These are phyloP conservation scores for Darevskia mixta DNA, from an alignment of 2,797 vertebrate genomes.

Conservation along the genomic window DNA sequence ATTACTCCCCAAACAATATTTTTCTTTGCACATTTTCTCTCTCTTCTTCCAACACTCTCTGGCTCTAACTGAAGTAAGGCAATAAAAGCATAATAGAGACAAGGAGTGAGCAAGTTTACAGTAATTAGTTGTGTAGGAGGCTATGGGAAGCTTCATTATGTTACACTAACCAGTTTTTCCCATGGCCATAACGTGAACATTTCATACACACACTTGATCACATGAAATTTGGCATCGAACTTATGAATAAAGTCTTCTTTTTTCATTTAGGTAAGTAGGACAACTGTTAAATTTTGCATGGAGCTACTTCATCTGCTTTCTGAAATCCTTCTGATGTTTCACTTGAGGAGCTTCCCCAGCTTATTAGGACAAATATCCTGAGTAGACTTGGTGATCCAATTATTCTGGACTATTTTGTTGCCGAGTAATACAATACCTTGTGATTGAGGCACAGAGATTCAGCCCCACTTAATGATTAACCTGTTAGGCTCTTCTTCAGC, in stretches of 20 bases:
- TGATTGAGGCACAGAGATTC: too few relatives aligned
- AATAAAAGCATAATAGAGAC: constrained; percentile 9
- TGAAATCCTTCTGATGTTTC: not conserved
- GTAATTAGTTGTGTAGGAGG: not conserved
- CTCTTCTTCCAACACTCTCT: not conserved
- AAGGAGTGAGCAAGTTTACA: not conserved
- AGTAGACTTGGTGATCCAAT: not conserved
- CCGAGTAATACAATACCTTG: too few relatives aligned
- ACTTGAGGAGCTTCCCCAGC: not conserved
- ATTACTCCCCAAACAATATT: not conserved
- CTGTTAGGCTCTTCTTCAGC: too few relatives aligned
- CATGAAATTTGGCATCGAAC: not conserved
- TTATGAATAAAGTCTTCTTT: not conserved
- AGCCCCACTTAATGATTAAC: too few relatives aligned
- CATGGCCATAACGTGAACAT: not conserved
- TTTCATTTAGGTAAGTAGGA: not conserved
- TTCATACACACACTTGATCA: not conserved
- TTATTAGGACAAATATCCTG: not conserved
- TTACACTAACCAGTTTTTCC: not conserved
- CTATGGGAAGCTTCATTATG: not conserved
- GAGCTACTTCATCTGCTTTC: not conserved
- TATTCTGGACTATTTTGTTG: not conserved
- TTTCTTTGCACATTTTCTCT: constrained; percentile 9
- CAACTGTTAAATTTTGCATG: not conserved
- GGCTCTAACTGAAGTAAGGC: not conserved